Percentiles rank a stretch among this genome's conserved stretches.
Evolutionary conservation across 2,113 vertebrate species (phyloP).

Genomic region (Myotis lucifugus): DNA sequence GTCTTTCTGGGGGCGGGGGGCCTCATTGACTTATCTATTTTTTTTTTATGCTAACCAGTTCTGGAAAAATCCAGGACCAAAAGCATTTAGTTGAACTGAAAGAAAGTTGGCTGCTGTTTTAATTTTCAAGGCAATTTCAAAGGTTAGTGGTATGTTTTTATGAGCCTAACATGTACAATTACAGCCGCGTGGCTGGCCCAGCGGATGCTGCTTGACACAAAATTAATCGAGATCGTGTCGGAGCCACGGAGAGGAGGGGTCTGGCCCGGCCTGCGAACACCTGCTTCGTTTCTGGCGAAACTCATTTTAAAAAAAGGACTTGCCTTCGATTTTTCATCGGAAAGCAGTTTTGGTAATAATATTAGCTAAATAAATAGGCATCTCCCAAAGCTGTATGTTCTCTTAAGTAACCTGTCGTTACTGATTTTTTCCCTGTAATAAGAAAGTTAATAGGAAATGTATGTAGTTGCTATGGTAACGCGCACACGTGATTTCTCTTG

Average conservation of each 20-base stretch:
- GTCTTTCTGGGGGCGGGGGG: not conserved
- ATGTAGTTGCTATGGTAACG: conserved; percentile 85
- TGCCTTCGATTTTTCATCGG: conserved; percentile 70
- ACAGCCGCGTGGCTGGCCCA: not conserved
- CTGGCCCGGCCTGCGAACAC: conserved; percentile 51
- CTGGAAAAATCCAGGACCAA: conserved; percentile 5
- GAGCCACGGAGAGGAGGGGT: not conserved
- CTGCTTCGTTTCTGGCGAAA: not conserved
- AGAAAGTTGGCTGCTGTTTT: conserved; percentile 35
- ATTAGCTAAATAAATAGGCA: conserved; percentile 78
- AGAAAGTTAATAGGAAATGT: conserved; percentile 84
- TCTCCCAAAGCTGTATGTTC: conserved; percentile 79
- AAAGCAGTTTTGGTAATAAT: conserved; percentile 77
- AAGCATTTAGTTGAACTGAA: conserved; percentile 29
- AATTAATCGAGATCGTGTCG: conserved; percentile 63
- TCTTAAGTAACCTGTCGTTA: conserved; percentile 83
- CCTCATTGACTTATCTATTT: not conserved
- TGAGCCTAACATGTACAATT: conserved; percentile 59
- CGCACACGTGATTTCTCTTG: conserved; percentile 71
- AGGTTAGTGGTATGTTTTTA: conserved; percentile 49
- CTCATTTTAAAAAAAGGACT: not conserved
- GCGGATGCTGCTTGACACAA: conserved; percentile 61
- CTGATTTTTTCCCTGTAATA: conserved; percentile 81
- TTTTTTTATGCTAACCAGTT: conserved; percentile 6
- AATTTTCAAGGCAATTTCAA: conserved; percentile 39